Evolutionary conservation across 2,113 vertebrate genomes (phyloP).

Genomic region (Planiliza haematocheilus): DNA sequence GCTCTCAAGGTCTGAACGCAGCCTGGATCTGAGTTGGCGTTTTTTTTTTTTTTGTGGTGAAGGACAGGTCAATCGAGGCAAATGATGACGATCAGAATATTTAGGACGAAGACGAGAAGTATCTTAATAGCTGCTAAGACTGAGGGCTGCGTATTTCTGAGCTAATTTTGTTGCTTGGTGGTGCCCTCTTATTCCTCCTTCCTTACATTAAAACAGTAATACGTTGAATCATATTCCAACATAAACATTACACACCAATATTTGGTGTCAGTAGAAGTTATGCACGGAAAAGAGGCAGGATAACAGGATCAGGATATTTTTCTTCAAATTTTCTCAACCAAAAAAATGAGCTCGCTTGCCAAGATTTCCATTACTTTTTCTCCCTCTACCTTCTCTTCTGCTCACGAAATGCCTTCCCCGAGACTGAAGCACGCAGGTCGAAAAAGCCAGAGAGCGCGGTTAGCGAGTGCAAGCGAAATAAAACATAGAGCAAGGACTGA

Average conservation of each 20-base stretch:
- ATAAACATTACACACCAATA: conserved; percentile 13
- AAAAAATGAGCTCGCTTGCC: not conserved
- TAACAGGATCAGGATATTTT: not conserved
- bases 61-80: conserved; percentile 46
- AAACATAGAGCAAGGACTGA: conserved; percentile 10
- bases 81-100: conserved; percentile 19
- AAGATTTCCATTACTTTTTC: not conserved
- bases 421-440: not conserved
- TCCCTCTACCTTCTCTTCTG: not conserved
- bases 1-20: conserved; percentile 66
- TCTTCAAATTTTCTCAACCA: not conserved
- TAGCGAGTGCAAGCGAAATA: not conserved
- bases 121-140: conserved; percentile 5
- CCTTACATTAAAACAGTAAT: conserved; percentile 19
- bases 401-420: not conserved
- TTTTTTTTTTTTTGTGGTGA: conserved; percentile 21
- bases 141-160: conserved; percentile 37
- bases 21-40: conserved; percentile 48
- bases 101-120: conserved; percentile 31
- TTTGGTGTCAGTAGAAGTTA: not conserved
- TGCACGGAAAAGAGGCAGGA: not conserved
- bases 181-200: conserved; percentile 12
- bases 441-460: not conserved
- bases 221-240: conserved; percentile 5
- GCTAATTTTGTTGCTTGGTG: conserved; percentile 20